Evolutionary conservation across 2,113 vertebrate genomes (phyloP), one percentile per base, ranked within the genome.

Genomic region (Epinephelus fuscoguttatus): DNA sequence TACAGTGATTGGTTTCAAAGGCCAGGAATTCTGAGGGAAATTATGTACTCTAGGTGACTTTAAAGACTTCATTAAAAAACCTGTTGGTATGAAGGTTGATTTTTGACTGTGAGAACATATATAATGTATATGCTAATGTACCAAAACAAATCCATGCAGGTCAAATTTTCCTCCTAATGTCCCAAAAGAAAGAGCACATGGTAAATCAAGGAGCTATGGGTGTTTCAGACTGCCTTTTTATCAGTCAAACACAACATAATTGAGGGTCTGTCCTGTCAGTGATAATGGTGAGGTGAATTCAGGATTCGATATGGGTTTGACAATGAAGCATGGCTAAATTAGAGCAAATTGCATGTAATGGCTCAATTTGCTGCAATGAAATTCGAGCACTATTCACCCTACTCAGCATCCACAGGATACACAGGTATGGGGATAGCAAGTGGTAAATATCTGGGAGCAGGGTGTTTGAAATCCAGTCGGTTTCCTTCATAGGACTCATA

Each of bases 1-100:
- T 91, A 85, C 64, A 78, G 69, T 89, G 84, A 95, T 86, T 93
- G 84, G 86, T 91, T 94, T 87, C 82, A 92, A 82, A 88, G 68
- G 78, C 63, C 63, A 64, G 80, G 25, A 78, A 81, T 90, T 94
- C 64, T 72, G 17, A 90, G 72, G 18, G 62, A 88, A 92, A 88
- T 81, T 30, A 83, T 86, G 70, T 37, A 82, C 76, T 82, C n/a
- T 49, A 79, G 83, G 81, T 86, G 67, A 92, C 76, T 82, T 92
- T 56, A 84, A 87, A 79, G 72, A 82, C 78, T 79, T 90, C 40
- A 78, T 84, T 88, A 52, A 73, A 83, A 84, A 81, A 49, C 47
- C 18, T 60, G 52, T 83, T 80, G 66, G 40, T 55, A 33, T 72
- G 75, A 50, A 78, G 45, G 69, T 56, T 71, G 78, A 64, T n/a